Base-by-base conservation (phyloP, 2,113 vertebrate species). In the Cinclus mexicanus region DNA sequence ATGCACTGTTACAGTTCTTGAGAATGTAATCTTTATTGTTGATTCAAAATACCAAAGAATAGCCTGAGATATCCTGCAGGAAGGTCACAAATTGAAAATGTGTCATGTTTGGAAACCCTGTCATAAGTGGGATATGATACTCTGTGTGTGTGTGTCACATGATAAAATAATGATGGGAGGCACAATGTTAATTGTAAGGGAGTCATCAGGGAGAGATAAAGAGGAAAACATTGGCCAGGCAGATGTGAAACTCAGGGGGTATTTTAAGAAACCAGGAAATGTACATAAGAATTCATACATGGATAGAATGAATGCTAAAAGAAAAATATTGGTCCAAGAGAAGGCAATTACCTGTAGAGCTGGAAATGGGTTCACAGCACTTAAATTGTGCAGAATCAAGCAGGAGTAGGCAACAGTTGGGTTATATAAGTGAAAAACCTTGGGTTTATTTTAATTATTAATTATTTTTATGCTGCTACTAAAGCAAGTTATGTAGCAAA, bases 71-170 rank as follows among this genome's bases (percentile, higher is more conserved):
- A 56, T 42, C 41, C 59, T n/a, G 71, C 0, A 3, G n/a, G 31
- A 57, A 59, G 68, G 55, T 21, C 41, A 87, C 6, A 44, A 68
- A 78, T 41, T 33, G 37, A 80, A 76, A 57, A 26, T 18, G 7
- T 14, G 49, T n/a, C 47, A 12, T 33, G 37, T 24, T 24, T 28
- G 29, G 33, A 57, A 94, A 35, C 23, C 15, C 18, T 42, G 56
- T 42, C 33, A 2, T 26, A 61, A 67, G 7, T 4, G 55, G 16
- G 42, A 22, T 41, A 14, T 1, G 31, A 49, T 16, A 44, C 18
- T 1, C 0, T 31, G 1, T 19, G 0, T 31, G 1, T 19, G 4
- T 20, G 77, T 44, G 64, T 87, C 74, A 39, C 14, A 64, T 6
- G 19, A 93, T 25, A 28, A 91, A 84, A 75, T 17, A 33, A 41